A percentile compares a stretch with the other conserved stretches of the same genome.
Conservation (phyloP, 2,797 vertebrate species). For the Acipenser transmontanus region DNA sequence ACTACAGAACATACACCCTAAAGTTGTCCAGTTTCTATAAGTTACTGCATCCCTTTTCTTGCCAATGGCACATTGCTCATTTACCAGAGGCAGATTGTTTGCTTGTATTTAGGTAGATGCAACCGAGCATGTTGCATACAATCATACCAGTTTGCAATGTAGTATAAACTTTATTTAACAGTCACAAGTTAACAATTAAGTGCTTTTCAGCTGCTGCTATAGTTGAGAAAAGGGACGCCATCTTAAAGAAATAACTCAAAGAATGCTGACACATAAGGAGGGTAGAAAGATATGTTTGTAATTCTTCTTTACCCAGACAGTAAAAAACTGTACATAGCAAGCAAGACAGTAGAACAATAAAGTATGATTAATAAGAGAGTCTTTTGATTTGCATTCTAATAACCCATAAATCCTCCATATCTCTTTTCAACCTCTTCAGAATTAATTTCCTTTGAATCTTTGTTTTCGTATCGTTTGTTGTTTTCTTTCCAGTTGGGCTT, state of each 20-base stretch:
- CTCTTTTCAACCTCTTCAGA: slow-evolving; percentile 76
- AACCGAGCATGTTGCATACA: neutral
- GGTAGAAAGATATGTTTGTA: neutral
- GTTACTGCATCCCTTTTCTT: slow-evolving; percentile 5
- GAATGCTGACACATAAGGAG: too few relatives aligned
- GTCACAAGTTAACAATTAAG: too few relatives aligned
- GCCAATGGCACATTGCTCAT: neutral
- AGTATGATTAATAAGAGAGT: slow-evolving; percentile 49
- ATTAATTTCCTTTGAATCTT: slow-evolving; percentile 54
- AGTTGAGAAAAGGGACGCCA: neutral
- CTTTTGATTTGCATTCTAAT: slow-evolving; percentile 54
- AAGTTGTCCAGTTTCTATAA: slow-evolving; percentile 18
- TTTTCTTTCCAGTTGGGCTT: slow-evolving; percentile 86
- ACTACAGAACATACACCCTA: slow-evolving; percentile 37
- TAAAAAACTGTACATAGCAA: slow-evolving; percentile 52
- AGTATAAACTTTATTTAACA: too few relatives aligned
- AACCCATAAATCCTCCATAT: slow-evolving; percentile 91
- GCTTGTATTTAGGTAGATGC: neutral
- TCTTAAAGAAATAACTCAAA: slow-evolving; percentile 17
- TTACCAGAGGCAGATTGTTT: neutral
- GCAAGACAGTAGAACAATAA: slow-evolving; percentile 49
- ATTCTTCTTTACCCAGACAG: slow-evolving; percentile 41
- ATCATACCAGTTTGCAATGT: neutral
- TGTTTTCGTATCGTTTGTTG: slow-evolving; percentile 70
- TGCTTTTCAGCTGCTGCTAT: neutral